Conservation (phyloP, 1,140 invertebrate genomes). For the Antheraea mylitta region DNA sequence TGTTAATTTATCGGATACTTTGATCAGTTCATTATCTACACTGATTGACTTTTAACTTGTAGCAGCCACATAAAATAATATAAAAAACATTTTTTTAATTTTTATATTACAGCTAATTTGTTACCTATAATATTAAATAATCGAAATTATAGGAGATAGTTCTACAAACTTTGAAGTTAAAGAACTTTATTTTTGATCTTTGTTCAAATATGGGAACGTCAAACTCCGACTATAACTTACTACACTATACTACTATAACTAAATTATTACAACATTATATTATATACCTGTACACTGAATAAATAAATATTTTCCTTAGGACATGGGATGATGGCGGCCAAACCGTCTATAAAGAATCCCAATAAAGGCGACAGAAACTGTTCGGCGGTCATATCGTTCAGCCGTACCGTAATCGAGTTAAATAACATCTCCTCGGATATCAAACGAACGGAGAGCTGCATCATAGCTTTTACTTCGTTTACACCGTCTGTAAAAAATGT, state of each 20-base stretch:
- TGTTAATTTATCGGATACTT: too few species aligned
- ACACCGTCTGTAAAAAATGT: conserved; percentile 85
- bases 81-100: too few species aligned
- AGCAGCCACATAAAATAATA: too few species aligned
- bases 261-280: not conserved
- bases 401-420: conserved; percentile 95
- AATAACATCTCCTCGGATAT: conserved; percentile 97
- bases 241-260: too few species aligned
- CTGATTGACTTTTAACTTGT: too few species aligned
- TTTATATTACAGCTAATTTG: too few species aligned
- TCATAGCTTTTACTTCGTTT: conserved; percentile 93
- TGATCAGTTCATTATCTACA: too few species aligned
- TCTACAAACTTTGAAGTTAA: too few species aligned
- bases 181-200: too few species aligned
- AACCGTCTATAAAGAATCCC: conserved; percentile 93
- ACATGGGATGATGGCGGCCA: conserved; percentile 95
- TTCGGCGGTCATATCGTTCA: conserved; percentile 96
- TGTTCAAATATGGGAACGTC: not conserved
- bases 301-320: conserved; percentile 96
- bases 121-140: too few species aligned
- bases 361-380: conserved; percentile 95
- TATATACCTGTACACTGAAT: conserved; percentile 91
- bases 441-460: conserved; percentile 92
- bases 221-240: not conserved
- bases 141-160: too few species aligned